Base-by-base conservation (phyloP, 2,797 vertebrate genomes). In the Nannoperca australis region DNA sequence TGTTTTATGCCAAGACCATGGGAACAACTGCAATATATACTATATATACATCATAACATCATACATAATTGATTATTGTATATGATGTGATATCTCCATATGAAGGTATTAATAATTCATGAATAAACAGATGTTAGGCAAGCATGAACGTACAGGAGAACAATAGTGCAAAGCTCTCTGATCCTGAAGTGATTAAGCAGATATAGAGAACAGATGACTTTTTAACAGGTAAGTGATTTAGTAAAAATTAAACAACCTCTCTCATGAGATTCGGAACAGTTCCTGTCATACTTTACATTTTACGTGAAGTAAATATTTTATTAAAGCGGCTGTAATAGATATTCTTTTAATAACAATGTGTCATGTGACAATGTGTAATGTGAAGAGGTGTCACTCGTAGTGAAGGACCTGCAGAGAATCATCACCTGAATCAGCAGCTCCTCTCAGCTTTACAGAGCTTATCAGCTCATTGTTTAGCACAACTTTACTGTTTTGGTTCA, bases 41-140 rank as follows among this genome's bases (percentile, higher is more conserved):
- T 49, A 9, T 42, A 34, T 56, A n/a, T 22, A 72, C 17, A 60
- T 14, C 32, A 6, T 22, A 22, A n/a, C 15, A 17, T 22, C 22
- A 38, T 55, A 1, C n/a, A 27, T 60, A 47, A 58, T 53, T n/a
- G 2, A 58, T 58, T 18, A 18, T 20, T 45, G 36, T 17, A 4
- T 54, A 27, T 22, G 20, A 51, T 54, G 11, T 55, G 24, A 44
- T 24, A 27, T 36, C 17, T 27, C 12, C 17, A 6, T 32, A 53
- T 22, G 36, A 70, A 20, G 6, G 49, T 45, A 36, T 55, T 36
- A 45, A 69, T 45, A 73, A 79, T 76, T 27, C 17, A 68, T 20
- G n/a, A 58, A 59, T 50, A 53, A 78, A 55, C n/a, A 67, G 62
- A 59, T 60, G 45, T 4, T 13, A 40, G 56, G 7, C 0, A 9